Base-by-base conservation (phyloP, 2,113 vertebrate species). In the Chaenocephalus aceratus region DNA sequence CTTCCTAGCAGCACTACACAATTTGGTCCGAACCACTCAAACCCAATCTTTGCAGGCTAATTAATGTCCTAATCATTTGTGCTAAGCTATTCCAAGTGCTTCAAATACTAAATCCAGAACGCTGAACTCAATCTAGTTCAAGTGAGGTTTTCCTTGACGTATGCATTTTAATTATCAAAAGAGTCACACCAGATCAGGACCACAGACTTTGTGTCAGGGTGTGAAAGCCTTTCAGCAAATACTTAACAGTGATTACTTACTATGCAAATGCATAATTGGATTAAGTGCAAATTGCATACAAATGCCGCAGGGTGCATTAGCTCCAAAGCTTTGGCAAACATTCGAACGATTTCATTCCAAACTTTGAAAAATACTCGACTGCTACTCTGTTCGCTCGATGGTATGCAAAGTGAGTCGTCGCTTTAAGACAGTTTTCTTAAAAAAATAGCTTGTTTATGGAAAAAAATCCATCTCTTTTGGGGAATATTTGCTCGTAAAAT, bases 371-470 rank as follows among this genome's bases (percentile, higher is more conserved):
- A 88, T 84, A 89, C 13, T 44, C 0, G 41, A 71, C n/a, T 13
- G 48, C 62, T 82, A 69, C 78, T 87, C 75, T 60, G 63, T 67
- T 59, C 64, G 53, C 44, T 46, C 3, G 81, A 79, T 83, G 85
- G 60, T 92, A 89, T 52, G 87, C 91, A 89, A 88, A 77, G 80
- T 85, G 68, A 83, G 77, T 30, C 23, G 71, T 65, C 58, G 2
- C 56, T 67, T 79, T 57, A 53, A 87, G 72, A 84, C 67, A 54
- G 26, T 72, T 81, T 41, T 70, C 67, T 79, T 88, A 82, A 86
- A 92, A 88, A 91, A 88, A 91, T 90, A 90, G 77, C 65, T 88
- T 46, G 72, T 68, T 73, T 68, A 49, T 69, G 74, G 80, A 86
- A 78, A 30, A 85, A 72, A 77, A 64, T 69, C 58, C 57, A 45